These are phyloP conservation scores for Bemisia tabaci DNA, from an alignment of 1,140 invertebrate genomes.

Conservation along the genomic window DNA sequence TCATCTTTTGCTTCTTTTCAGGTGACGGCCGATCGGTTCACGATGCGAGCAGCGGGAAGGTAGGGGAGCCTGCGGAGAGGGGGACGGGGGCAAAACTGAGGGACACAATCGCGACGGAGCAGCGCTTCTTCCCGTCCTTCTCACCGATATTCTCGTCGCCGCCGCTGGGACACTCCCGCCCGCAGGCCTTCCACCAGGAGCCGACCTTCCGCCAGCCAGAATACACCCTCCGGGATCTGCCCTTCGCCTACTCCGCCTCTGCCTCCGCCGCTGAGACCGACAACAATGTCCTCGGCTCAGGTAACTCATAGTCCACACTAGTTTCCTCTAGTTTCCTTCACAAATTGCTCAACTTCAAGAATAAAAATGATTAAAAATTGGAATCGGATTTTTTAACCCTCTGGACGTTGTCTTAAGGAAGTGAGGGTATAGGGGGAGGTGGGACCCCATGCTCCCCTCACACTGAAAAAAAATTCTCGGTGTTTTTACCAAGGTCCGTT, in stretches of 20 bases:
- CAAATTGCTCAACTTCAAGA: too few relatives aligned
- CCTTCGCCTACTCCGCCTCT: slow-evolving; percentile 9
- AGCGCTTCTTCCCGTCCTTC: slow-evolving; percentile 38
- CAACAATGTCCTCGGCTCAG: slow-evolving; percentile 26
- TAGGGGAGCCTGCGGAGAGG: too few relatives aligned
- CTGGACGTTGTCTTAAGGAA: too few relatives aligned
- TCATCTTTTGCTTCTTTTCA: too few relatives aligned
- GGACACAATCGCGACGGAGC: slow-evolving; percentile 20
- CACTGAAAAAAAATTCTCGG: too few relatives aligned
- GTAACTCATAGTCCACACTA: too few relatives aligned
- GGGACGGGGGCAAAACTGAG: neutral
- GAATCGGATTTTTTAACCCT: too few relatives aligned
- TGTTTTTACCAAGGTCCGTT: too few relatives aligned
- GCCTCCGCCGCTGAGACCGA: slow-evolving; percentile 3
- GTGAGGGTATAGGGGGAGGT: too few relatives aligned
- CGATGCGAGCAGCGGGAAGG: neutral
- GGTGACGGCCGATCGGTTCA: neutral
- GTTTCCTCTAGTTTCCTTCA: too few relatives aligned
- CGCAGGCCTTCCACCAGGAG: slow-evolving; percentile 9
- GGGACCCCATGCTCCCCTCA: too few relatives aligned
- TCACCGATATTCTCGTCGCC: slow-evolving; percentile 31
- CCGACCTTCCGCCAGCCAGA: slow-evolving; percentile 3
- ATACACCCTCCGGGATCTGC: neutral
- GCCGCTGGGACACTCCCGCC: neutral
- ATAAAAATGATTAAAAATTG: too few relatives aligned